Evolutionary conservation across 2,797 vertebrate genomes (phyloP), one percentile per base, ranked within the genome.

Genomic region (Gastrophryne carolinensis): DNA sequence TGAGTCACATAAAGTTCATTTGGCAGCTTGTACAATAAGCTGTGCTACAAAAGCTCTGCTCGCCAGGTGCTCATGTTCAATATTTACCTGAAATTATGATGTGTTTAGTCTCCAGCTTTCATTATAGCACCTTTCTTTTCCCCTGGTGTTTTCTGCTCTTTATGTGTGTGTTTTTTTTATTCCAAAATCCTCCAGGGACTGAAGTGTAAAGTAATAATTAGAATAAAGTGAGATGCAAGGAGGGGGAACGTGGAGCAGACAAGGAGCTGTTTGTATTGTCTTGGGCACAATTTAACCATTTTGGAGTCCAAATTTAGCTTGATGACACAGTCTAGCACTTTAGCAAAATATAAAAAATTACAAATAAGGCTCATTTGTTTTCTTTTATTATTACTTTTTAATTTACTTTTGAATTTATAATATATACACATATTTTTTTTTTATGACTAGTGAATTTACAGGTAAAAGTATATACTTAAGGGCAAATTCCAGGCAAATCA

Each of bases 201-300:
- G 52, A 50, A 44, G 54, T 75, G 64, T 62, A 39, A 49, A 69
- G 32, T 69, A 53, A 71, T 58, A 58, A 75, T 68, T 61, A 75
- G 56, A 41, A 32, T 60, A 60, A 67, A 60, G 73, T 75, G 73
- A 50, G 63, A 68, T 67, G 27, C 32, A 17, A 15, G 53, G 63
- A 60, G 37, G 39, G 41, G 44, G 34, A 52, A 68, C 39, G 44
- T 29, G 29, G 34, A 61, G 37, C 56, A 32, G 26, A 75, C 30
- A 29, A 49, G 13, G 8, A 58, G 39, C 26, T 26, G 50, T 66
- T 69, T 68, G 56, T 68, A 61, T 65, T 73, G 71, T 65, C 50
- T 47, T 56, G 32, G 60, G 35, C 58, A 73, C 57, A 37, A 39
- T 54, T 67, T 32, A 37, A 57, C 68, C 29, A 47, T 9, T 44